Percentiles rank a stretch among this genome's conserved stretches.
phyloP scores from a whole-genome alignment of 1,140 invertebrate species.

The Akabosia matsudoensis region DNA sequence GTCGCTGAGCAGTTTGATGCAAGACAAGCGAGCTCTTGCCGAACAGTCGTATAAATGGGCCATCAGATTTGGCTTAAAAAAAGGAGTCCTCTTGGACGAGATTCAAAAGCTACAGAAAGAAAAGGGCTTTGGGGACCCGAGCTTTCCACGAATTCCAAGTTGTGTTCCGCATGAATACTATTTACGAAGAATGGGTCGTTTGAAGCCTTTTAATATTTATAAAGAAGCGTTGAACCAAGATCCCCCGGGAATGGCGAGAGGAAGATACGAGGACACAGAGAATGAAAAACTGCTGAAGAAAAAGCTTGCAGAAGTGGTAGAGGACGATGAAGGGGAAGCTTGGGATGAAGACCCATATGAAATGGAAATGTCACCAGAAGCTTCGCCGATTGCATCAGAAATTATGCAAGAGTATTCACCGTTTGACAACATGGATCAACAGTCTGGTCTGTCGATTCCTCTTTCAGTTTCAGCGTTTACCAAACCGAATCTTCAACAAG shows the following conservation, averaged over 20 bases:
- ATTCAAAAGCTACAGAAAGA: conserved; percentile 36
- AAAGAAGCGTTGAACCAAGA: conserved; percentile 23
- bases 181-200: conserved; percentile 28
- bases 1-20: conserved; percentile 50
- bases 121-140: conserved; percentile 35
- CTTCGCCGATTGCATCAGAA: no score
- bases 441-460: no score
- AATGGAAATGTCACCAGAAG: no score
- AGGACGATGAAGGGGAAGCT: neutral
- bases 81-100: conserved; percentile 35
- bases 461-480: no score
- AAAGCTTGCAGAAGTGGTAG: neutral
- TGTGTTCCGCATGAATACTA: conserved; percentile 42
- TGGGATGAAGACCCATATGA: neutral
- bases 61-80: conserved; percentile 37
- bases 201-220: conserved; percentile 31
- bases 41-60: conserved; percentile 46
- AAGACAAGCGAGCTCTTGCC: conserved; percentile 25
- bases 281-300: conserved; percentile 4
- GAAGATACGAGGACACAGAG: conserved; percentile 20
- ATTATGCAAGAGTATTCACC: no score
- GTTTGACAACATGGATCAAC: no score
- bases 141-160: conserved; percentile 37
- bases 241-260: neutral
- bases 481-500: no score